These are phyloP conservation scores for Serrognathus titanus DNA, from an alignment of 2,888 invertebrate species.

Conservation along the genomic window DNA sequence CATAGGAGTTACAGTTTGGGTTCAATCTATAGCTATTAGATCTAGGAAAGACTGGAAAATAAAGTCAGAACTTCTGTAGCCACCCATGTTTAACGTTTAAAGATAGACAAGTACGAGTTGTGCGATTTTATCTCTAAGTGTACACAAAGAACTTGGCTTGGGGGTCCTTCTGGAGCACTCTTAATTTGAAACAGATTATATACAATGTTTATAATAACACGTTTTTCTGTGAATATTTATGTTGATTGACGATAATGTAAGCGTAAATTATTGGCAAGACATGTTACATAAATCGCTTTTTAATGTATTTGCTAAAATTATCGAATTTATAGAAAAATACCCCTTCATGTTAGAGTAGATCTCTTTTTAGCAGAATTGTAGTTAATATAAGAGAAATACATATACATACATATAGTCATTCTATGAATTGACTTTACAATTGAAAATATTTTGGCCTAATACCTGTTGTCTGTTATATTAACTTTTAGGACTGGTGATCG, in stretches of 20 bases:
- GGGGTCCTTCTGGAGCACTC: too few relatives aligned
- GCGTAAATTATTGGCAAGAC: conserved; percentile 21
- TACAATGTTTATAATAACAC: too few relatives aligned
- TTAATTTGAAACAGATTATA: too few relatives aligned
- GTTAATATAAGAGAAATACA: conserved; percentile 34
- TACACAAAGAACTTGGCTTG: too few relatives aligned
- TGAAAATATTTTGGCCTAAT: conserved; percentile 7
- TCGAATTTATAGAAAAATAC: conserved; percentile 41
- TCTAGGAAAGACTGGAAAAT: too few relatives aligned
- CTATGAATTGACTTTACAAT: conserved; percentile 41
- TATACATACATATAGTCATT: conserved; percentile 36
- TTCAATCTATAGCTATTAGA: too few relatives aligned
- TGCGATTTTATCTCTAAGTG: too few relatives aligned
- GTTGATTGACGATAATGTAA: background rate
- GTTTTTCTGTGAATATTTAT: too few relatives aligned
- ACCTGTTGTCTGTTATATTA: conserved; percentile 17
- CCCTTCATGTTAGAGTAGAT: conserved; percentile 45
- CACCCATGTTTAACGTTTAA: too few relatives aligned
- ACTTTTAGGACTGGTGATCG: conserved; percentile 7
- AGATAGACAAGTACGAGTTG: too few relatives aligned
- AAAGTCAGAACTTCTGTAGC: too few relatives aligned
- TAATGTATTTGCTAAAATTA: conserved; percentile 43
- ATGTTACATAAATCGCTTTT: conserved; percentile 32
- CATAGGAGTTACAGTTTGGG: too few relatives aligned
- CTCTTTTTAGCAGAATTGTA: conserved; percentile 44